Percentiles rank a stretch among this genome's conserved stretches.
phyloP scores from a whole-genome alignment of 2,888 invertebrate genomes.

The Cosmorhoe ocellata region DNA sequence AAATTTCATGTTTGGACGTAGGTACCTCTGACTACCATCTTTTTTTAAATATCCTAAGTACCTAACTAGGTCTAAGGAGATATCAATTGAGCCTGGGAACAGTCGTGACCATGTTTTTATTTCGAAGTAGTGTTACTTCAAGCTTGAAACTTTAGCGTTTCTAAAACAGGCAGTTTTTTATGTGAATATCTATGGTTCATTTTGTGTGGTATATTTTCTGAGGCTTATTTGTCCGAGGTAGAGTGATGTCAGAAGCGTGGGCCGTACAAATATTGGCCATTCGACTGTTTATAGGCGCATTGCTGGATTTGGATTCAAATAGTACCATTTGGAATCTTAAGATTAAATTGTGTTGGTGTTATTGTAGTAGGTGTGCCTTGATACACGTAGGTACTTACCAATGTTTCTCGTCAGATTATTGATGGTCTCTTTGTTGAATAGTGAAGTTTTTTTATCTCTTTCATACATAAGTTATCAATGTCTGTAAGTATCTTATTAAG shows the following conservation, averaged over 20 bases:
- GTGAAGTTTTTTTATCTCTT: no score
- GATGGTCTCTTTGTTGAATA: neutral
- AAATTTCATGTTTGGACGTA: no score
- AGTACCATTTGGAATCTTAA: conserved; percentile 10
- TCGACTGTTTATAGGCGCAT: conserved; percentile 18
- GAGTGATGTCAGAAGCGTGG: conserved; percentile 31
- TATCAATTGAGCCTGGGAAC: no score
- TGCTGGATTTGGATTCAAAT: conserved; percentile 19
- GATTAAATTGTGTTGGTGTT: conserved; percentile 20
- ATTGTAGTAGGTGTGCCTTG: conserved; percentile 5
- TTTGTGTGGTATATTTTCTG: no score
- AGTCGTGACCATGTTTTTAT: no score
- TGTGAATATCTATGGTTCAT: neutral
- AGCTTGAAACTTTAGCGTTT: no score
- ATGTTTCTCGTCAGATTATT: neutral
- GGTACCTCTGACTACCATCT: no score
- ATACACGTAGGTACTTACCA: neutral
- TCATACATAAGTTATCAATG: no score
- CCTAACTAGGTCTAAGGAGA: no score
- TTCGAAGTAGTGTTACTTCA: no score
- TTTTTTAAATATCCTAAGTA: no score
- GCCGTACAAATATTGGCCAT: conserved; percentile 32
- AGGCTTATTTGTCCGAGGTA: conserved; percentile 6
- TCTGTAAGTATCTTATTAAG: no score
- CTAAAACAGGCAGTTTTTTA: conserved; percentile 7